These are phyloP conservation scores for Aramus guarauna DNA, from an alignment of 2,113 vertebrate species.

Conservation along the genomic window DNA sequence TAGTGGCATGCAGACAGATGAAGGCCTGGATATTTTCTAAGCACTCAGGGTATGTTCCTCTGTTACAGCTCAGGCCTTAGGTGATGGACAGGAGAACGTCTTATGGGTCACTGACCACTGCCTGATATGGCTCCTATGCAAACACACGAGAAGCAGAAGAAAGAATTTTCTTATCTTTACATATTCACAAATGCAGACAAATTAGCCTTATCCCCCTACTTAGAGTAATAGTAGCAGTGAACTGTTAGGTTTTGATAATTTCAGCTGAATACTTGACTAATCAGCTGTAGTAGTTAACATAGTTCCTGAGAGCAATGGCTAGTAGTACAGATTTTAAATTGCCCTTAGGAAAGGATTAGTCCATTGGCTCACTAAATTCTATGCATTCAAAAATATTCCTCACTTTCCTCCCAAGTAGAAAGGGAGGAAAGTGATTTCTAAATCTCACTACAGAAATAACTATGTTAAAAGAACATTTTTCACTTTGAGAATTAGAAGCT, in stretches of 20 bases:
- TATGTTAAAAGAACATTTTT: not conserved
- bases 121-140: not conserved
- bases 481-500: not conserved
- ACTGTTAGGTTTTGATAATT: not conserved
- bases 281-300: not conserved
- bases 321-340: not conserved
- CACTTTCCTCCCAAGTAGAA: not conserved
- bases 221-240: not conserved
- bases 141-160: not conserved
- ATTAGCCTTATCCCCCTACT: not conserved
- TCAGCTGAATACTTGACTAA: not conserved
- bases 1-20: not conserved
- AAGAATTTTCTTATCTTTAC: not conserved
- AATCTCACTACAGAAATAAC: not conserved
- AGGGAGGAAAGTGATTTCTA: not conserved
- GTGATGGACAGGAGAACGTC: not conserved
- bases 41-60: not conserved
- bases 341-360: not conserved
- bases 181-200: not conserved
- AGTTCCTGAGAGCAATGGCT: not conserved
- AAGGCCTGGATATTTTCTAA: not conserved
- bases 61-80: not conserved
- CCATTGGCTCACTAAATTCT: not conserved
- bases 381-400: not conserved
- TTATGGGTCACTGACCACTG: not conserved